These are phyloP conservation scores for Temnothorax nylanderi DNA, from an alignment of 1,140 invertebrate genomes.

Conservation along the genomic window DNA sequence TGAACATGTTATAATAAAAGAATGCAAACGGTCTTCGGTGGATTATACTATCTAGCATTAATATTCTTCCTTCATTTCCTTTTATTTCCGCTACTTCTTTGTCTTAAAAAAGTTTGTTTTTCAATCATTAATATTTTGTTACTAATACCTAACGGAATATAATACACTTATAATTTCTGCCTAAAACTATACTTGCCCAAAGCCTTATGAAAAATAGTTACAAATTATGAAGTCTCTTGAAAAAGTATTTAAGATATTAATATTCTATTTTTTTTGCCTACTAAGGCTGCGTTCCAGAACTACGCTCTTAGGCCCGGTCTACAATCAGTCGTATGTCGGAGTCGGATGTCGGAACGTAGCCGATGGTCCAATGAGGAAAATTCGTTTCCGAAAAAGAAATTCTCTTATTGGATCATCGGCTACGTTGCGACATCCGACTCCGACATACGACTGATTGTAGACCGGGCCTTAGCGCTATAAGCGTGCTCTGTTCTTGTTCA, in stretches of 20 bases:
- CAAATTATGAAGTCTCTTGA: neutral
- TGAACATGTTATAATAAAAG: constrained; percentile 30
- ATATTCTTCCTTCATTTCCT: neutral
- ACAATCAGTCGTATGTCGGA: no score
- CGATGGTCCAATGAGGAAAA: no score
- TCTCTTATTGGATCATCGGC: no score
- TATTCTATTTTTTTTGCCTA: neutral
- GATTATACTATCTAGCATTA: constrained; percentile 49
- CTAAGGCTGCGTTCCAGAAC: no score
- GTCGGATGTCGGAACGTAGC: no score
- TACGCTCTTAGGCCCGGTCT: no score
- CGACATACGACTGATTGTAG: no score
- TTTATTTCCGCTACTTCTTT: neutral
- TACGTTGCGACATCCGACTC: no score
- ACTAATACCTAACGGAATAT: neutral
- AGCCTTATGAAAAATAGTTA: neutral
- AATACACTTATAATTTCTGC: neutral
- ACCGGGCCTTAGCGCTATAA: no score
- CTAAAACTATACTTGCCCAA: neutral
- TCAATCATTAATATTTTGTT: constrained; percentile 12
- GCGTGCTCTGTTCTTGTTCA: no score
- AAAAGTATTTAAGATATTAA: neutral
- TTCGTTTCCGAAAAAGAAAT: no score
- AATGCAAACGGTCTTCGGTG: constrained; percentile 39
- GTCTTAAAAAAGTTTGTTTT: constrained; percentile 10